These are phyloP conservation scores for Palythoa heliodiscus DNA, from an alignment of 92 coral and sea anemone genomes.

Conservation along the genomic window DNA sequence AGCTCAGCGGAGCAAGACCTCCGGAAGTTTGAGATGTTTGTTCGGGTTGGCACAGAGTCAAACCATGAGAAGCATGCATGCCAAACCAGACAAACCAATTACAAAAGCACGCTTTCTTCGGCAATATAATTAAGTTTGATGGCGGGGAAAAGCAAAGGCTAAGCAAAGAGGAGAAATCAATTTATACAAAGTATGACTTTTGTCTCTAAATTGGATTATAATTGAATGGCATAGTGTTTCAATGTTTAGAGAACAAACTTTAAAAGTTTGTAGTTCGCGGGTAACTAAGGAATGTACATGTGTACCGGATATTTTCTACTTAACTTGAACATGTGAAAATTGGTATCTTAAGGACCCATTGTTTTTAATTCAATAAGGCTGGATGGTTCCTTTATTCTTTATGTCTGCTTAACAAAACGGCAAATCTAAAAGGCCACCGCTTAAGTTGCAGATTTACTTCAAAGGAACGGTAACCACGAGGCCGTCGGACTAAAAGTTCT, in stretches of 20 bases:
- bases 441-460: neutral
- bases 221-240: neutral
- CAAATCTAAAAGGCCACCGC: neutral
- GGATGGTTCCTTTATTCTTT: neutral
- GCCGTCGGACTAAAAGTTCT: neutral
- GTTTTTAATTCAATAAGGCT: neutral
- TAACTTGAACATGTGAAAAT: neutral
- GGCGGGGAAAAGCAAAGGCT: neutral
- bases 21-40: conserved; percentile 48
- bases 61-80: conserved; percentile 37
- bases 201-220: conserved; percentile 8
- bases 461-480: neutral
- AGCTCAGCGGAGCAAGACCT: conserved; percentile 31
- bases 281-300: conserved; percentile 76
- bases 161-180: conserved; percentile 1
- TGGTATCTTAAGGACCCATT: neutral
- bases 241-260: conserved; percentile 16
- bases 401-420: neutral
- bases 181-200: conserved; percentile 18
- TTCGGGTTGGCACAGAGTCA: conserved; percentile 45
- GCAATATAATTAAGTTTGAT: conserved; percentile 15
- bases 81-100: conserved; percentile 19
- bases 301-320: conserved; percentile 36
- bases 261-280: conserved; percentile 52
- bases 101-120: conserved; percentile 24